Base-by-base conservation (phyloP, 1,140 invertebrate species). In the Hirudo medicinalis region DNA sequence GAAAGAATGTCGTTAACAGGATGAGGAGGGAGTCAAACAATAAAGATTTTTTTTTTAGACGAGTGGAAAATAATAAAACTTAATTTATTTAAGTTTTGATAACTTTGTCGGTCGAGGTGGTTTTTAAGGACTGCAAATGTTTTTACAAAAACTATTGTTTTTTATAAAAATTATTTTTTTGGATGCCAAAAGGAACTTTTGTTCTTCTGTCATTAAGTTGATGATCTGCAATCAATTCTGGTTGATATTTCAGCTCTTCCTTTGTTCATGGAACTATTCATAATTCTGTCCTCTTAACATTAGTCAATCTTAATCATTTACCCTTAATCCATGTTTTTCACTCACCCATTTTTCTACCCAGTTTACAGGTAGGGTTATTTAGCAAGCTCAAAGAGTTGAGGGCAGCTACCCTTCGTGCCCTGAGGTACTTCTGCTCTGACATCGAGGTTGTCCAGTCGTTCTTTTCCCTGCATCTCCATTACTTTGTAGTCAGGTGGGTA, bases 321-420 rank as follows among this genome's bases (percentile, higher is more conserved):
- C 29, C 3, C 22, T 25, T 25, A 20, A 25, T 8, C 60, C 71
- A 70, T 54, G 69, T 67, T 71, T 73, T 69, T 71, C 36, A 55
- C 71, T 73, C 68, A 49, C 63, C 70, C 17, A 68, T 67, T 69
- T 76, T 27, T 67, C 57, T 25, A 86, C 87, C 72, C 80, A 95
- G 93, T 81, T 85, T 97, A 76, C 87, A 91, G 72, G 83, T 91
- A 40, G 87, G 88, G 69, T 83, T 95, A 72, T 85, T 94, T 27
- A 88, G 93, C 79, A 90, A 92, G 74, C 88, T 89, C 32, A 90
- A 89, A 75, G 90, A 93, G 80, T 88, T 97, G 54, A 86, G 92
- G 78, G 90, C 92, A 71, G 91, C 90, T 54, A 88, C 89, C 22
- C 83, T 97, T 57, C 85, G 92, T 76, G 89, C 89, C 17, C 85